A percentile compares a stretch with the other conserved stretches of the same genome.
phyloP scores from a whole-genome alignment of 35 echinoderm and acorn worm genomes.

The Holothuria glaberrima region DNA sequence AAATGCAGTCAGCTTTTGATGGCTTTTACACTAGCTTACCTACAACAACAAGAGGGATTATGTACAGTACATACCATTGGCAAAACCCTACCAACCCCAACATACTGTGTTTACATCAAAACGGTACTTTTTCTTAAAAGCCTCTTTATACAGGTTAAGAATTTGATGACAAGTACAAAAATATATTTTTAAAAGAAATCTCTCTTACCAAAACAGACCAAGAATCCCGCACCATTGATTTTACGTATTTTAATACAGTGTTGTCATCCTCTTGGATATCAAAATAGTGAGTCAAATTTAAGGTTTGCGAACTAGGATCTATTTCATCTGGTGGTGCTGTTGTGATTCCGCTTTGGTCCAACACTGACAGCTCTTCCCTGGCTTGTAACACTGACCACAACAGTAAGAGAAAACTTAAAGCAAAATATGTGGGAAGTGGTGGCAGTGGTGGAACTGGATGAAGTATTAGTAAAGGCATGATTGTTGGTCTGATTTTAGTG shows the following conservation, averaged over 20 bases:
- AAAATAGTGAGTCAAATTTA: slow-evolving; percentile 56
- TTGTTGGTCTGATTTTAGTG: not conserved
- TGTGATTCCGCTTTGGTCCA: slow-evolving; percentile 28
- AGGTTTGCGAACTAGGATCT: slow-evolving; percentile 4
- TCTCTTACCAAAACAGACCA: slow-evolving; percentile 84
- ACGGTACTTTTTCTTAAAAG: not conserved
- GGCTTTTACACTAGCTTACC: too few relatives aligned
- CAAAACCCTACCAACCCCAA: too few relatives aligned
- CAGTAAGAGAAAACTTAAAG: slow-evolving; percentile 71
- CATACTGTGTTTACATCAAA: not conserved
- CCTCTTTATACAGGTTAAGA: not conserved
- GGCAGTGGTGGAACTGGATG: slow-evolving; percentile 77
- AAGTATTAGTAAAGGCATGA: slow-evolving; percentile 67
- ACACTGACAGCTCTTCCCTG: slow-evolving; percentile 61
- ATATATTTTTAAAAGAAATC: not conserved
- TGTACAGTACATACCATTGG: too few relatives aligned
- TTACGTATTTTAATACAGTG: slow-evolving; percentile 66
- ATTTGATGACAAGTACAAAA: not conserved
- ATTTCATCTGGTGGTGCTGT: not conserved
- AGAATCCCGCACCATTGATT: slow-evolving; percentile 78
- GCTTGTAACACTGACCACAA: slow-evolving; percentile 82
- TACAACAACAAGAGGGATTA: too few relatives aligned
- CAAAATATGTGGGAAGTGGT: slow-evolving; percentile 76
- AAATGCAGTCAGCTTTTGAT: too few relatives aligned
- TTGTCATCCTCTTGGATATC: slow-evolving; percentile 71